Evolutionary conservation across 2,113 vertebrate genomes (phyloP).

Genomic region (Emydocephalus ijimae): DNA sequence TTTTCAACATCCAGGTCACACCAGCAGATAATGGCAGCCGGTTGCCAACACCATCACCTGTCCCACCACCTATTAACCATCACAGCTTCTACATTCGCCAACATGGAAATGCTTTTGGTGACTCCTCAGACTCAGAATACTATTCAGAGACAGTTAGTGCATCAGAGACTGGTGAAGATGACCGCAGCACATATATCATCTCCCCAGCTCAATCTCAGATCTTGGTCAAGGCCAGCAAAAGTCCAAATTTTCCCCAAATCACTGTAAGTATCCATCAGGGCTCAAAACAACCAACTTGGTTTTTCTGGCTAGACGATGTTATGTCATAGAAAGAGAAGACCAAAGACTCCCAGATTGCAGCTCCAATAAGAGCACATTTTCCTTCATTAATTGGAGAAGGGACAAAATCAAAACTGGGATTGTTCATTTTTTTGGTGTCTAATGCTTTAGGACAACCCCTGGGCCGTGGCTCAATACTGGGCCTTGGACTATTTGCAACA

Average conservation of each 20-base stretch:
- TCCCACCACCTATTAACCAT: constrained; percentile 72
- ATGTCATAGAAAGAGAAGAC: neutral
- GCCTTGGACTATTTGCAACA: neutral
- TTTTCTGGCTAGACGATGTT: neutral
- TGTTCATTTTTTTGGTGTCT: neutral
- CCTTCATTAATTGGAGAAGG: neutral
- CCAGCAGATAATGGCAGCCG: constrained; percentile 62
- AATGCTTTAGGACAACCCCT: neutral
- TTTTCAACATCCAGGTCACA: constrained; percentile 43
- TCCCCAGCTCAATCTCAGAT: constrained; percentile 71
- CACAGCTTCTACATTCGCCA: constrained; percentile 76
- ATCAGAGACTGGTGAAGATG: constrained; percentile 73
- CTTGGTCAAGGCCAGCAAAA: constrained; percentile 82
- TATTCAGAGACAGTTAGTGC: constrained; percentile 78
- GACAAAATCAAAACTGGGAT: neutral
- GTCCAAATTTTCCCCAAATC: constrained; percentile 79
- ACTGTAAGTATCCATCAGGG: constrained; percentile 64
- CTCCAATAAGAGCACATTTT: neutral
- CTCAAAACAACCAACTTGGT: accelerated
- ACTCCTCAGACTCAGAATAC: constrained; percentile 77
- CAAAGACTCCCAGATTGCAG: neutral
- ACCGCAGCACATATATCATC: constrained; percentile 64
- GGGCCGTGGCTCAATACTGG: neutral
- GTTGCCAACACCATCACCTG: constrained; percentile 64
- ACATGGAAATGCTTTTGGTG: constrained; percentile 69